Base-by-base conservation (phyloP, 2,113 vertebrate genomes). In the Oreochromis aureus region DNA sequence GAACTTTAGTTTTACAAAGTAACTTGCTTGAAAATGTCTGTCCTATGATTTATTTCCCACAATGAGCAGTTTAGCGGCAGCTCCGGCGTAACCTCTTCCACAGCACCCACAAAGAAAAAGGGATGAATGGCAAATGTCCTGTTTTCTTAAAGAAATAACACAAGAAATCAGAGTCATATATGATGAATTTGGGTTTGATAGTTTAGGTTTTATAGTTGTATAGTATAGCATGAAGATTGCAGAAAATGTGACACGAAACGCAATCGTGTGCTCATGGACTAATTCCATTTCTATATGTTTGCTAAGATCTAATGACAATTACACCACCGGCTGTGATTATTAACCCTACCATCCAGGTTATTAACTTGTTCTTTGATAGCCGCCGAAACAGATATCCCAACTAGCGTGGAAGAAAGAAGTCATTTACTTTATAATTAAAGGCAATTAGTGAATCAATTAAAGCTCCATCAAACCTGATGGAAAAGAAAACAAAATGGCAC, bases 361-460 rank as follows among this genome's bases (percentile, higher is more conserved):
- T 94, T 93, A 94, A 93, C 93, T 92, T 92, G 71, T 86, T 81
- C 88, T 95, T 81, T 94, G 90, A 94, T 93, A 89, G 86, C 88
- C 59, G 66, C 81, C 63, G 30, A 87, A 93, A 92, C 84, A 89
- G 91, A 93, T 93, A 93, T 93, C 87, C 88, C 84, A 91, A 89
- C 92, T 83, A 51, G 85, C 56, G 27, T 8, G 41, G 53, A 16
- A 82, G 84, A 93, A 84, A 94, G 79, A 91, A 91, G 91, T 69
- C 32, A 88, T 94, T 96, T 92, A 90, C 89, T 94, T 93, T 90
- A 89, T 92, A 94, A 96, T 96, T 95, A 95, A 96, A 95, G 87
- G 79, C 89, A 95, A 95, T 96, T 96, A 96, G 93, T 53, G 53
- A 91, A 95, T 95, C 94, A 94, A 95, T 96, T 95, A 96, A 82